Evolutionary conservation across 1,140 invertebrate genomes (phyloP).

Genomic region (Brachionus koreanus): DNA sequence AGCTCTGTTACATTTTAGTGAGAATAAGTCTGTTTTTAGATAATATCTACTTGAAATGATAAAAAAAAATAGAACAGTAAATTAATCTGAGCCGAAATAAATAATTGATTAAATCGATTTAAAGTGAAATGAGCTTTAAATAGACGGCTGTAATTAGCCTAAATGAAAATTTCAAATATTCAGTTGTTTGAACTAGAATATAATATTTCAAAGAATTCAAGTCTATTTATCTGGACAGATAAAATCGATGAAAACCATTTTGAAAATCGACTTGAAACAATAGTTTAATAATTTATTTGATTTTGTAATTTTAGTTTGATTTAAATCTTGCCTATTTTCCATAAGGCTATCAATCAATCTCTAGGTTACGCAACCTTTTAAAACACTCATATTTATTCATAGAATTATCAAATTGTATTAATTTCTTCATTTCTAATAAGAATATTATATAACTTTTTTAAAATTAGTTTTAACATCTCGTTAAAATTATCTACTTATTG

Average conservation of each 20-base stretch:
- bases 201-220: background rate
- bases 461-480: background rate
- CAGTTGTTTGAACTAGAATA: background rate
- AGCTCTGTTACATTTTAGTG: background rate
- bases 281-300: background rate
- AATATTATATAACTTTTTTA: background rate
- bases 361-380: background rate
- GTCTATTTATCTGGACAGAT: background rate
- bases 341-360: background rate
- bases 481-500: background rate
- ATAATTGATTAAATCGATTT: background rate
- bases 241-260: background rate
- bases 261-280: background rate
- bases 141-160: background rate
- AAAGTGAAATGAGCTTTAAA: background rate
- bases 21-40: background rate
- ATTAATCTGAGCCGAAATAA: background rate
- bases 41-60: background rate
- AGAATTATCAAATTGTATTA: background rate
- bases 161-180: background rate
- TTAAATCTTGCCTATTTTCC: background rate
- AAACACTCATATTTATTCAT: background rate
- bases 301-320: background rate
- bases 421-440: background rate
- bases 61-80: background rate